Evolutionary conservation across 2,113 vertebrate species (phyloP).

Genomic region (Limanda limanda): DNA sequence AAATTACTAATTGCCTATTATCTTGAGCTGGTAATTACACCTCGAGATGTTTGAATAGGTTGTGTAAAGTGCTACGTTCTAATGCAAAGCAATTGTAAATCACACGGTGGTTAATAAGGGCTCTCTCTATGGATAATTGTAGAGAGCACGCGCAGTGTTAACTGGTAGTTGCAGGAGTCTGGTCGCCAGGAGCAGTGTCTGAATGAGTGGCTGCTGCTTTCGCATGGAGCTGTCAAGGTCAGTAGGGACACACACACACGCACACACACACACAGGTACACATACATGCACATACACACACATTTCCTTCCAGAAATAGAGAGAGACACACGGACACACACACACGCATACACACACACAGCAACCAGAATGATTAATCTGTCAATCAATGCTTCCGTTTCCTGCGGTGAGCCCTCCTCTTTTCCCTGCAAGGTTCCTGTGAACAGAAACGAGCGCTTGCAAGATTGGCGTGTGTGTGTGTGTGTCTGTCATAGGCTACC

Average conservation of each 20-base stretch:
- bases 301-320: conserved; percentile 10
- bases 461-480: conserved; percentile 41
- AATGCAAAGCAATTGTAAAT: conserved; percentile 56
- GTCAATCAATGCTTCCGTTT: conserved; percentile 83
- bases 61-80: conserved; percentile 32
- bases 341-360: conserved; percentile 33
- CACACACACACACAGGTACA: conserved; percentile 1
- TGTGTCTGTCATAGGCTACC: background rate
- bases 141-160: conserved; percentile 61
- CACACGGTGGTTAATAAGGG: conserved; percentile 36
- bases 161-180: conserved; percentile 55
- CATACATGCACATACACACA: background rate
- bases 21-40: conserved; percentile 47
- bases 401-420: conserved; percentile 76
- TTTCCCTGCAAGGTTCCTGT: conserved; percentile 67
- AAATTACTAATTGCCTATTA: conserved; percentile 48
- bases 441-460: conserved; percentile 72
- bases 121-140: conserved; percentile 66
- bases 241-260: conserved; percentile 50
- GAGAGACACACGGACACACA: background rate
- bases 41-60: conserved; percentile 45
- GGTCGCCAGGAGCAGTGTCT: conserved; percentile 65
- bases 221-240: conserved; percentile 81
- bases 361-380: conserved; percentile 83
- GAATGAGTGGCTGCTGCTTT: conserved; percentile 69